Conservation (phyloP, 1,140 invertebrate genomes). For the Lordiphosa stackelbergi region DNA sequence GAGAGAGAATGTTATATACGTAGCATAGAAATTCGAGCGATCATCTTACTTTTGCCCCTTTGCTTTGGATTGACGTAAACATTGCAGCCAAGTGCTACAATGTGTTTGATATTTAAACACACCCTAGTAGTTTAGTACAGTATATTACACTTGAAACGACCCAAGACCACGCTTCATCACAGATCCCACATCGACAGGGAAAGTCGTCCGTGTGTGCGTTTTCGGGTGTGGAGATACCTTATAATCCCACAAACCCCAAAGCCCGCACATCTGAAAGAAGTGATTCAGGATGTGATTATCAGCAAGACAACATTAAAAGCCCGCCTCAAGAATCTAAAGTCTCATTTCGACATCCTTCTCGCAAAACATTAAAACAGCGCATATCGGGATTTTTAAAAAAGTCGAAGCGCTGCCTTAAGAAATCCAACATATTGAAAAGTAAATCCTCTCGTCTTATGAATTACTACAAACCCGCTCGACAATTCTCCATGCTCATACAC, state of each 20-base stretch:
- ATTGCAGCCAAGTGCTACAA: too few species aligned
- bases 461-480: background rate
- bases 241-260: slow-evolving; percentile 13
- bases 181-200: background rate
- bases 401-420: slow-evolving; percentile 6
- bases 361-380: slow-evolving; percentile 15
- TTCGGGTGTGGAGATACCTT: slow-evolving; percentile 29
- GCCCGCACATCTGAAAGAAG: background rate
- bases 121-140: too few species aligned
- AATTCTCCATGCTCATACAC: background rate
- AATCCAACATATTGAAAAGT: background rate
- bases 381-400: slow-evolving; percentile 26
- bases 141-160: too few species aligned
- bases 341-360: too few species aligned
- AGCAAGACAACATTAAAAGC: background rate
- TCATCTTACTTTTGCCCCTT: too few species aligned
- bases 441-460: background rate
- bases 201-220: background rate
- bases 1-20: too few species aligned
- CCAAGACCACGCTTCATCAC: background rate
- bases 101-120: too few species aligned
- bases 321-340: too few species aligned
- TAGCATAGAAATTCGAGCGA: too few species aligned
- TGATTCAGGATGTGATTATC: slow-evolving; percentile 19
- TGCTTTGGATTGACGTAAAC: too few species aligned